A percentile compares a stretch with the other conserved stretches of the same genome.
Evolutionary conservation across 92 coral and sea anemone genomes (phyloP).

Genomic region (Actinernus sp.): DNA sequence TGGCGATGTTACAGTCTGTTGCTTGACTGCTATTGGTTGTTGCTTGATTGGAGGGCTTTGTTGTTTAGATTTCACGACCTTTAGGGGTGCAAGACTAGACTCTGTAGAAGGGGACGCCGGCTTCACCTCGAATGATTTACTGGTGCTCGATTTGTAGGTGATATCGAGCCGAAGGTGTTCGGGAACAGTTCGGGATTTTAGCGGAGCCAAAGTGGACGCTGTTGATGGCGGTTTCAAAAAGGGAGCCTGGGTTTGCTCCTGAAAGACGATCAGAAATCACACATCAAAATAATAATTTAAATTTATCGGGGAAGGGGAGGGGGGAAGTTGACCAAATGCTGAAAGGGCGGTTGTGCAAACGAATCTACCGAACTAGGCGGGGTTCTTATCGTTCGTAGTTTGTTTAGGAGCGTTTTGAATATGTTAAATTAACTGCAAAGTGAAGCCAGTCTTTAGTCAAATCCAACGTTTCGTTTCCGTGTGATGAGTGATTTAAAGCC

Average conservation of each 20-base stretch:
- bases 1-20: slow-evolving; percentile 33
- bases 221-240: slow-evolving; percentile 49
- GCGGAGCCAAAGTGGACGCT: slow-evolving; percentile 70
- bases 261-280: too few species aligned
- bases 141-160: slow-evolving; percentile 53
- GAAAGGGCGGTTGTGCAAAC: too few species aligned
- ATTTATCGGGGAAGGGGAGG: too few species aligned
- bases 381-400: too few species aligned
- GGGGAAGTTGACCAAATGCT: too few species aligned
- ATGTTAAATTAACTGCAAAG: too few species aligned
- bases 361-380: too few species aligned
- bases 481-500: too few species aligned
- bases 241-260: slow-evolving; percentile 56
- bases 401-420: too few species aligned
- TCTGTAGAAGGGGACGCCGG: slow-evolving; percentile 60
- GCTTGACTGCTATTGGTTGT: slow-evolving; percentile 15
- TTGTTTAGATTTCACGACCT: slow-evolving; percentile 55
- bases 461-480: too few species aligned
- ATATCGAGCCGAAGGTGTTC: slow-evolving; percentile 76
- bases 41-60: slow-evolving; percentile 30
- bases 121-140: slow-evolving; percentile 61
- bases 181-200: slow-evolving; percentile 80
- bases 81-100: slow-evolving; percentile 66
- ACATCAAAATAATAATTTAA: too few species aligned
- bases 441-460: too few species aligned